Evolutionary conservation across 1,140 invertebrate species (phyloP), one percentile per base, ranked within the genome.

Genomic region (Drosophila kurseongensis): DNA sequence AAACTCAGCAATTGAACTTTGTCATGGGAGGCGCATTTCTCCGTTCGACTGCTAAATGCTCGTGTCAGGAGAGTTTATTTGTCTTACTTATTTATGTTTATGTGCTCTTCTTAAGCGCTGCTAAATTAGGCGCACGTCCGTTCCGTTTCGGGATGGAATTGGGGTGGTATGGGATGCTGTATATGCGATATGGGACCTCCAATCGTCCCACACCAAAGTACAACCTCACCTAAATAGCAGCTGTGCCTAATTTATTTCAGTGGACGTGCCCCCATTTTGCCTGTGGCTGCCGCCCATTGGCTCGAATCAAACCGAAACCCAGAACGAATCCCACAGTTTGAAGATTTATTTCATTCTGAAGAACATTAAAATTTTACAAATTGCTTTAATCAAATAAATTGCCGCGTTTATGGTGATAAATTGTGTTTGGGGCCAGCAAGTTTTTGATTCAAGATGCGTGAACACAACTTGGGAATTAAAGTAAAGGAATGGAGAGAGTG

Each of bases 301-400:
- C 14, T 41, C 55, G 48, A 69, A 42, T 60, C 62, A 69, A 68
- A 69, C 72, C 54, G 52, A 57, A 73, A 12, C 62, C 54, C 63
- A 73, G 67, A 73, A 72, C 67, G 78, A 86, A 82, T 85, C 66
- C 66, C 83, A 78, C 79, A 82, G 82, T 83, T 76, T 58, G 59
- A 54, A 83, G 79, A 86, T 86, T 86, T 86, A 86, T 86, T 83
- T 83, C 71, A 69, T 83, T 88, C 66, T 79, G 83, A 83, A 82
- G 83, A 63, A 86, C 84, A 86, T 86, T 86, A 86, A 88, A 86
- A 88, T 86, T 86, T 86, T 88, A 86, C 82, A 86, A 86, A 86
- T 86, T 86, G 84, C 82, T 83, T 73, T 67, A 88, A 88, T 88
- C 79, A 83, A 88, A 86, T 83, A 88, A 86, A 86, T 86, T 60